A percentile compares a stretch with the other conserved stretches of the same genome.
Conservation (phyloP, 37 sponge, comb jelly and placozoan species). For the Halichondria panicea region DNA sequence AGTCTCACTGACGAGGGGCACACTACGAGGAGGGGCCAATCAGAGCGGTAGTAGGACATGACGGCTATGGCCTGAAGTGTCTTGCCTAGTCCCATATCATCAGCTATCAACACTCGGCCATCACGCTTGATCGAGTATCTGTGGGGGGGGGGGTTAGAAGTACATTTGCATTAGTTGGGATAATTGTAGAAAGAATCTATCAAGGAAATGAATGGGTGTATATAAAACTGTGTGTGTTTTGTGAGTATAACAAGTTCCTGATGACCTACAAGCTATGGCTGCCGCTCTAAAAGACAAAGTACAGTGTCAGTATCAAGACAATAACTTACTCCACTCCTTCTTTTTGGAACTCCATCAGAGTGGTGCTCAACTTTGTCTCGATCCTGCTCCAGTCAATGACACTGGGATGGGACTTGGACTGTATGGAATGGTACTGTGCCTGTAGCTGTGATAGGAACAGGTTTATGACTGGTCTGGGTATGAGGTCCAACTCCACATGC, state of each 20-base stretch:
- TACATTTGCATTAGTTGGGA: too few relatives aligned
- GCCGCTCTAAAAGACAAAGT: too few relatives aligned
- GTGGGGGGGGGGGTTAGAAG: too few relatives aligned
- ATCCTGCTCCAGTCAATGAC: conserved; percentile 33
- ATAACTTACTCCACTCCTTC: conserved; percentile 82
- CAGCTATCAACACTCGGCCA: conserved; percentile 90
- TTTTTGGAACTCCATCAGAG: conserved; percentile 85
- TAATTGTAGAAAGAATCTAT: too few relatives aligned
- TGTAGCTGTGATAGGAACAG: too few relatives aligned
- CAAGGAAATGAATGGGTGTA: too few relatives aligned
- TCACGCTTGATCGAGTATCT: conserved; percentile 67
- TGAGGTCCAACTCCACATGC: too few relatives aligned
- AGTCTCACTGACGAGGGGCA: conserved; percentile 90
- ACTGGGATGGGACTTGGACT: not conserved
- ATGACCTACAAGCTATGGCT: too few relatives aligned
- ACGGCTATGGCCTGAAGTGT: conserved; percentile 91
- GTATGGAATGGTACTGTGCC: not conserved
- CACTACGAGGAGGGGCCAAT: conserved; percentile 92
- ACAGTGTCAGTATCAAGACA: not conserved
- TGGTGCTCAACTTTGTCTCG: conserved; percentile 33
- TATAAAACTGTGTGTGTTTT: too few relatives aligned
- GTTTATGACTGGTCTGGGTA: too few relatives aligned
- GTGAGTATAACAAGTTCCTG: too few relatives aligned
- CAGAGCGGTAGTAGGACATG: conserved; percentile 68
- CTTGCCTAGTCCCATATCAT: conserved; percentile 99